phyloP scores from a whole-genome alignment of 2,113 vertebrate genomes.

The Oenanthe melanoleuca region DNA sequence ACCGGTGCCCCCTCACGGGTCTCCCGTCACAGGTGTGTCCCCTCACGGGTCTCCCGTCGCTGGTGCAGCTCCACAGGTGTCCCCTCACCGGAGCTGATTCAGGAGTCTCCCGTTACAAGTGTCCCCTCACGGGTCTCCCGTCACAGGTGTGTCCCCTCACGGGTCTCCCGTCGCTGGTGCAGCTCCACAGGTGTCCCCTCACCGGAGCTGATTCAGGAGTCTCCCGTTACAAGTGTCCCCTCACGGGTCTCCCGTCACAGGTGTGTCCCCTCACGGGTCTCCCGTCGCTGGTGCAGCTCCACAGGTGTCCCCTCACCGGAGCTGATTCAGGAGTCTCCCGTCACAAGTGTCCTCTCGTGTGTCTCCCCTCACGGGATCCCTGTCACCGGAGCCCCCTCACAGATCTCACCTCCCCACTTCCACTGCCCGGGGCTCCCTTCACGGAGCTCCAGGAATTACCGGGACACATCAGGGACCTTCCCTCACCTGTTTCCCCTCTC shows the following conservation, averaged over 20 bases:
- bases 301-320: neutral
- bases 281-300: neutral
- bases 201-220: too few relatives aligned
- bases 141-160: too few relatives aligned
- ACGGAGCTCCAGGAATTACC: neutral
- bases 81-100: neutral
- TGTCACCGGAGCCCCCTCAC: neutral
- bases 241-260: neutral
- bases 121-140: too few relatives aligned
- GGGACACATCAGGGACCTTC: neutral
- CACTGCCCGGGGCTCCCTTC: neutral
- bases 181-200: neutral
- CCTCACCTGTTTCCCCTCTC: neutral
- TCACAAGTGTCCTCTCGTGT: neutral
- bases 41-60: neutral
- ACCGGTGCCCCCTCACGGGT: too few relatives aligned
- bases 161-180: too few relatives aligned
- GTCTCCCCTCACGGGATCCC: neutral
- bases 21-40: too few relatives aligned
- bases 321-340: too few relatives aligned
- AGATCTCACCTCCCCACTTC: neutral
- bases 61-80: neutral
- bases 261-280: neutral
- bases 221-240: neutral
- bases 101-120: too few relatives aligned